phyloP scores from a whole-genome alignment of 2,113 vertebrate genomes.

The Gymnorhina tibicen region DNA sequence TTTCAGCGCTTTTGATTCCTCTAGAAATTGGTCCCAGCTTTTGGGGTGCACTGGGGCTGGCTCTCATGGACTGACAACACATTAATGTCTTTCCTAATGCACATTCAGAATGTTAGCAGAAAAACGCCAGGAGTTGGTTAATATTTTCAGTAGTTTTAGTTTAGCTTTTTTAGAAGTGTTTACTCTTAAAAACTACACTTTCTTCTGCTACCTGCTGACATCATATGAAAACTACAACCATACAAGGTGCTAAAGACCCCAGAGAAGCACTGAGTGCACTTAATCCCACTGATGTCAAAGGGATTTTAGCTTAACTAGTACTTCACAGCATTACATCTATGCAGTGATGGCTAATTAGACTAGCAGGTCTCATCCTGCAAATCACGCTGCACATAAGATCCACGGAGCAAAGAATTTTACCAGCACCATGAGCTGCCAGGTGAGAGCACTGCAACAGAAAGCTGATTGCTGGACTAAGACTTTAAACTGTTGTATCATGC shows the following conservation, averaged over 20 bases:
- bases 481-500: not conserved
- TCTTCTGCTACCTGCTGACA: not conserved
- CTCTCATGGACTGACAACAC: not conserved
- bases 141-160: not conserved
- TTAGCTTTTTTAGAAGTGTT: not conserved
- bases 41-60: accelerated
- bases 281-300: not conserved
- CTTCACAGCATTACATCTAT: not conserved
- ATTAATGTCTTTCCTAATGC: not conserved
- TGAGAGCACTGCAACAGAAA: not conserved
- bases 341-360: not conserved
- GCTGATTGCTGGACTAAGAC: not conserved
- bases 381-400: not conserved
- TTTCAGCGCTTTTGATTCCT: not conserved
- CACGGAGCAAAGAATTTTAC: not conserved
- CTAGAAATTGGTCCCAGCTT: not conserved
- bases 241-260: not conserved
- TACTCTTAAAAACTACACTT: not conserved
- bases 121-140: not conserved
- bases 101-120: not conserved
- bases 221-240: not conserved
- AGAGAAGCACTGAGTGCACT: not conserved
- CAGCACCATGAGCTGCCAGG: not conserved
- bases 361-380: not conserved
- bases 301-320: not conserved